Evolutionary conservation across 2,888 invertebrate species (phyloP).

Genomic region (Erebia aethiops): DNA sequence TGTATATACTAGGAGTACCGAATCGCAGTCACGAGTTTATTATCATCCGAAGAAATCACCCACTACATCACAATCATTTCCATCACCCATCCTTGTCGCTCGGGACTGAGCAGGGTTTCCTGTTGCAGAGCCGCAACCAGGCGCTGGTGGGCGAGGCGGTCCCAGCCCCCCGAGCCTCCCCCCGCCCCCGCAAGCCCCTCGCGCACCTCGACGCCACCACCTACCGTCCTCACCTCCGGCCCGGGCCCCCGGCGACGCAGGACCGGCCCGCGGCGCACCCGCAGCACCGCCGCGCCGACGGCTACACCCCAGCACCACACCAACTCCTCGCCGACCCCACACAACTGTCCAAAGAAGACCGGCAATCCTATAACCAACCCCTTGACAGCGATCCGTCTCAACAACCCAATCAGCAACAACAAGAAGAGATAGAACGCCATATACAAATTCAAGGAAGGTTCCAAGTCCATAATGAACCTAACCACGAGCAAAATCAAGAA

Average conservation of each 20-base stretch:
- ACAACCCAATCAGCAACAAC: slow-evolving; percentile 30
- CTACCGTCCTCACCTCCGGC: slow-evolving; percentile 62
- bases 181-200: slow-evolving; percentile 48
- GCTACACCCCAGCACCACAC: slow-evolving; percentile 51
- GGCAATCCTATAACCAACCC: slow-evolving; percentile 11
- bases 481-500: not conserved
- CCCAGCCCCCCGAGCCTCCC: slow-evolving; percentile 34
- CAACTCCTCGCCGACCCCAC: slow-evolving; percentile 47
- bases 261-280: slow-evolving; percentile 44
- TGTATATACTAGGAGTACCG: not conserved
- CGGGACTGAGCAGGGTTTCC: slow-evolving; percentile 68
- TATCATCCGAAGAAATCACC: slow-evolving; percentile 7
- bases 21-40: not conserved
- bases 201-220: slow-evolving; percentile 66
- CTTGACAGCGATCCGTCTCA: not conserved
- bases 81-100: slow-evolving; percentile 43
- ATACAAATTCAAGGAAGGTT: not conserved
- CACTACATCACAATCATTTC: slow-evolving; percentile 28
- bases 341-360: slow-evolving; percentile 33
- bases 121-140: slow-evolving; percentile 81
- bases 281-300: slow-evolving; percentile 66
- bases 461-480: slow-evolving; percentile 7
- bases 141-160: slow-evolving; percentile 58
- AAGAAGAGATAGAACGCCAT: slow-evolving; percentile 31
- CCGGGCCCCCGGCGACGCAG: slow-evolving; percentile 53